Evolutionary conservation across 2,888 invertebrate species (phyloP).

Genomic region (Busseola fusca): DNA sequence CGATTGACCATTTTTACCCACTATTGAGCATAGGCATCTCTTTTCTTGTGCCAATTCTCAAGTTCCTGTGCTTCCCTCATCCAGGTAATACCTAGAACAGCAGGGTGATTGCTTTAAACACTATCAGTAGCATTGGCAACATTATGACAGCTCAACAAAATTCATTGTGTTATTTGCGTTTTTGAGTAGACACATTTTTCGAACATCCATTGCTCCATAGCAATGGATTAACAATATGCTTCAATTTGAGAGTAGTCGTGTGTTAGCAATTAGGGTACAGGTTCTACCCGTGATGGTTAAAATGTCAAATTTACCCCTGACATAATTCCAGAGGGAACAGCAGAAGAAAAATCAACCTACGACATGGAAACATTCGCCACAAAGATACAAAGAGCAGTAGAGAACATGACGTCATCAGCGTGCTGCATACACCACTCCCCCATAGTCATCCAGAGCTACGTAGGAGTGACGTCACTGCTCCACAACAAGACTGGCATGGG

Average conservation of each 20-base stretch:
- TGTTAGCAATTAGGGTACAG: neutral
- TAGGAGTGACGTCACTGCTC: conserved; percentile 93
- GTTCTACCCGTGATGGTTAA: neutral
- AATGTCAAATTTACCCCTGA: neutral
- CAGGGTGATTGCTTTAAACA: too few relatives aligned
- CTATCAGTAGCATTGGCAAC: too few relatives aligned
- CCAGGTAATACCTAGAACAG: neutral
- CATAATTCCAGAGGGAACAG: conserved; percentile 73
- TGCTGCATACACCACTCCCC: conserved; percentile 91
- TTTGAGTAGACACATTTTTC: too few relatives aligned
- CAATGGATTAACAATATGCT: too few relatives aligned
- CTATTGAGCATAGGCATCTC: neutral
- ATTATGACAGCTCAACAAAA: too few relatives aligned
- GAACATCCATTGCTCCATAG: too few relatives aligned
- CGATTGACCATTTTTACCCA: neutral
- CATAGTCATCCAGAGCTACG: conserved; percentile 94
- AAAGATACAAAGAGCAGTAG: conserved; percentile 88
- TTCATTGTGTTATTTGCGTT: too few relatives aligned
- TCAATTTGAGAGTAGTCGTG: too few relatives aligned
- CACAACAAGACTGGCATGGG: conserved; percentile 95
- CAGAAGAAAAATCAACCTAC: conserved; percentile 85
- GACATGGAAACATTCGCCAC: conserved; percentile 90
- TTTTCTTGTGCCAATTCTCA: neutral
- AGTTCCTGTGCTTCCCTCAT: neutral
- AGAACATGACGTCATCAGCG: conserved; percentile 80